Conservation (phyloP, 2,888 invertebrate genomes). For the Dasypolia templi region DNA sequence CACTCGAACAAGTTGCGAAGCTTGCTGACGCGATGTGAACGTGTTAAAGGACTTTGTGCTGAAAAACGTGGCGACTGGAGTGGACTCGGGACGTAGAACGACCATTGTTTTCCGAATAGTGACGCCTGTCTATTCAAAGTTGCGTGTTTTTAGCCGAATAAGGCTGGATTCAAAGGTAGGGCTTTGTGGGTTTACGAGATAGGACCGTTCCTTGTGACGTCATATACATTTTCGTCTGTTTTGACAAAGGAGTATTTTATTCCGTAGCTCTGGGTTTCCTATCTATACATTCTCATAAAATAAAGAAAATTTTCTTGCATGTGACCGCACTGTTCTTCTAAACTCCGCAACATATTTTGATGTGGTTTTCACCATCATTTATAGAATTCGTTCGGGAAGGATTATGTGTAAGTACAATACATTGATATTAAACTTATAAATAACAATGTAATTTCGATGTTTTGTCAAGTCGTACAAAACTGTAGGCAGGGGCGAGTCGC, state of each 20-base stretch:
- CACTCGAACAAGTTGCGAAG: conserved; percentile 66
- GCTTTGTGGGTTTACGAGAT: conserved; percentile 17
- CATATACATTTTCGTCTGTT: neutral
- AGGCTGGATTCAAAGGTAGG: conserved; percentile 39
- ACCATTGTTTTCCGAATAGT: conserved; percentile 70
- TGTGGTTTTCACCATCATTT: neutral
- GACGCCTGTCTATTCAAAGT: conserved; percentile 65
- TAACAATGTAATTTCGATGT: neutral
- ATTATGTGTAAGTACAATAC: neutral
- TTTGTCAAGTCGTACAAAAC: neutral
- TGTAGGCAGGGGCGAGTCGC: neutral
- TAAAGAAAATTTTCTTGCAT: neutral
- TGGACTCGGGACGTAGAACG: conserved; percentile 62
- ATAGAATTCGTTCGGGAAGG: neutral
- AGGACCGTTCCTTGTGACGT: conserved; percentile 4
- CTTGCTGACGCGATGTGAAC: conserved; percentile 73
- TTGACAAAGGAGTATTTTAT: neutral
- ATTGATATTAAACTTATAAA: neutral
- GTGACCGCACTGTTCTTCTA: neutral
- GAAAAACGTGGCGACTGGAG: conserved; percentile 65
- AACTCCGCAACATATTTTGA: neutral
- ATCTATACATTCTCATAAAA: neutral
- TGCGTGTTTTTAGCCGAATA: conserved; percentile 50
- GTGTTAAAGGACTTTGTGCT: conserved; percentile 72
- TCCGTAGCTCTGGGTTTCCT: neutral